Evolutionary conservation across 2,888 invertebrate genomes (phyloP).

Genomic region (Petrolisthes cinctipes): DNA sequence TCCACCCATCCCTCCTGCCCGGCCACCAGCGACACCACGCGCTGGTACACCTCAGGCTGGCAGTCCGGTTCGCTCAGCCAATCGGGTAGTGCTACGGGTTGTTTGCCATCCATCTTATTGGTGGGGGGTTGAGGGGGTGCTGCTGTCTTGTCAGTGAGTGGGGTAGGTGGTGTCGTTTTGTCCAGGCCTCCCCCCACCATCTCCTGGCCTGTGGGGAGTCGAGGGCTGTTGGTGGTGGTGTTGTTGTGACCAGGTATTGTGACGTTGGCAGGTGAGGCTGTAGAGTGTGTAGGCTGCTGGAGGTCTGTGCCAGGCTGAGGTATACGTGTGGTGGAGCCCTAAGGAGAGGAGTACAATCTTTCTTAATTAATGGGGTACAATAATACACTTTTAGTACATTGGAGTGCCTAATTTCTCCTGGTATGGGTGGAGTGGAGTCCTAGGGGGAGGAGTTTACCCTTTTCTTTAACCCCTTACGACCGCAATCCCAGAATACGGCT

Average conservation of each 20-base stretch:
- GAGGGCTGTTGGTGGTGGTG: not conserved
- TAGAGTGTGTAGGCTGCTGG: not conserved
- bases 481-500: no score
- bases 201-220: not conserved
- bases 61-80: slow-evolving; percentile 33
- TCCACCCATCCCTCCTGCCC: slow-evolving; percentile 57
- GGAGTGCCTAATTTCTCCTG: no score
- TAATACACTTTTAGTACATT: no score
- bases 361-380: no score
- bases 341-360: no score
- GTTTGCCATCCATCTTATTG: slow-evolving; percentile 5
- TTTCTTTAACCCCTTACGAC: no score
- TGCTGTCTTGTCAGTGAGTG: not conserved
- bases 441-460: no score
- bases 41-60: slow-evolving; percentile 42
- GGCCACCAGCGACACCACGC: slow-evolving; percentile 42
- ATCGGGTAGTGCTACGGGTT: slow-evolving; percentile 24
- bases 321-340: not conserved
- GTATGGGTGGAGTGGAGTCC: no score
- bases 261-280: not conserved
- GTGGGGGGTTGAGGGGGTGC: not conserved
- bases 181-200: no score
- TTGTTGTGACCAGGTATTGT: no score
- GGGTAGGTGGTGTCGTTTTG: no score
- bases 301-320: slow-evolving; percentile 12